Evolutionary conservation across 2,113 vertebrate genomes (phyloP), one percentile per base, ranked within the genome.

Genomic region (Condylura cristata): DNA sequence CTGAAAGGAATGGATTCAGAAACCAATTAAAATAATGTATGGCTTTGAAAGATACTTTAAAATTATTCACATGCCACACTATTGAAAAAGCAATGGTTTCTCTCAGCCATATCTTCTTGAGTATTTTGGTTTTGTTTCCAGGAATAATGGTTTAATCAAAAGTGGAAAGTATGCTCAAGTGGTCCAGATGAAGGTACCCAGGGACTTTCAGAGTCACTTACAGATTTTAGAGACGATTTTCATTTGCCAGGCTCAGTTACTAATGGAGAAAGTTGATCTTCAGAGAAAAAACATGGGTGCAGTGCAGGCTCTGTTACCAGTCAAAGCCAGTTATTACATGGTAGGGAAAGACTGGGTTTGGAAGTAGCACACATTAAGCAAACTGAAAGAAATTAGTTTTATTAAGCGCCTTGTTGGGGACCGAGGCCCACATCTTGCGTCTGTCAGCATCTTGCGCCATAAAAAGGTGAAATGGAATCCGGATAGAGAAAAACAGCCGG

Each of bases 21-120:
- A 98, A 96, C 96, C 95, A 98, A 97, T 98, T 97, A 97, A 98
- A 98, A 97, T 97, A 98, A 98, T 97, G 56, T 94, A 94, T 66
- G 79, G 86, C 97, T 97, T 97, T 97, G 93, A 96, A 96, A 96
- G 92, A 89, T 91, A 86, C 79, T 92, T 96, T 97, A 97, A 98
- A 56, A 97, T 98, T 97, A 98, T 97, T 97, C 97, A 96, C 84
- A 90, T 93, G 83, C 97, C 96, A 95, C 90, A 95, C 92, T 90
- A 48, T 82, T 60, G 79, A 56, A 88, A 98, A 98, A 95, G 75
- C 44, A 71, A 68, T 51, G 58, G 11, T 65, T 97, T 89, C 68
- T 83, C 46, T 92, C 41, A 84, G 34, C 65, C 72, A 34, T 48
- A 97, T 86, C 70, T 96, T 96, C 89, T 86, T 95, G 96, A 96